These are phyloP conservation scores for Dasyprocta punctata DNA, from an alignment of 2,113 vertebrate species.

Conservation along the genomic window DNA sequence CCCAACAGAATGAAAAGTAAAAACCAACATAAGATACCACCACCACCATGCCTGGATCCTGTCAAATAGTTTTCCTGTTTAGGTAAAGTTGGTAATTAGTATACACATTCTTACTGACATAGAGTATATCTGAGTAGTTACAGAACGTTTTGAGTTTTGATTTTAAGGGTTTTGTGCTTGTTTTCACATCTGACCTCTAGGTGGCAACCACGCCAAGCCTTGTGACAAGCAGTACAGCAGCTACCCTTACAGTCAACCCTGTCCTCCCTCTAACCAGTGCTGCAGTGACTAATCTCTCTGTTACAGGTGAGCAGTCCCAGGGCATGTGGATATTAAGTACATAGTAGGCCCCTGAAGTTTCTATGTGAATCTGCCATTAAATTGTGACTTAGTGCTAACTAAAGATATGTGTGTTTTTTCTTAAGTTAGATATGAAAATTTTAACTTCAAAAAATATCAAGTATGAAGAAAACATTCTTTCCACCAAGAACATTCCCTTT, in stretches of 20 bases:
- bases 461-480: background rate
- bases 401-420: background rate
- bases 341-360: background rate
- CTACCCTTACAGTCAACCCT: constrained; percentile 97
- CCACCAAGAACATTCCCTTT: background rate
- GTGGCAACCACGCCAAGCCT: constrained; percentile 98
- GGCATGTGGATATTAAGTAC: background rate
- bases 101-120: background rate
- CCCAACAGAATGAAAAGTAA: background rate
- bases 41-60: background rate
- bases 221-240: constrained; percentile 96
- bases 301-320: constrained; percentile 89
- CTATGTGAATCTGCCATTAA: background rate
- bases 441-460: background rate
- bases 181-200: constrained; percentile 86
- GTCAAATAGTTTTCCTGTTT: background rate
- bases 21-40: background rate
- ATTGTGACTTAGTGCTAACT: background rate
- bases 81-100: background rate
- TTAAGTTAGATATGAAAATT: background rate
- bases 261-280: constrained; percentile 96
- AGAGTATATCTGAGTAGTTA: background rate
- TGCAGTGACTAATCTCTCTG: constrained; percentile 91
- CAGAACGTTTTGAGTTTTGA: background rate
- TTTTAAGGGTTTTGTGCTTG: constrained; percentile 9